A percentile compares a stretch with the other conserved stretches of the same genome.
Conservation (phyloP, 2,888 invertebrate species). For the Morpho deidamia region DNA sequence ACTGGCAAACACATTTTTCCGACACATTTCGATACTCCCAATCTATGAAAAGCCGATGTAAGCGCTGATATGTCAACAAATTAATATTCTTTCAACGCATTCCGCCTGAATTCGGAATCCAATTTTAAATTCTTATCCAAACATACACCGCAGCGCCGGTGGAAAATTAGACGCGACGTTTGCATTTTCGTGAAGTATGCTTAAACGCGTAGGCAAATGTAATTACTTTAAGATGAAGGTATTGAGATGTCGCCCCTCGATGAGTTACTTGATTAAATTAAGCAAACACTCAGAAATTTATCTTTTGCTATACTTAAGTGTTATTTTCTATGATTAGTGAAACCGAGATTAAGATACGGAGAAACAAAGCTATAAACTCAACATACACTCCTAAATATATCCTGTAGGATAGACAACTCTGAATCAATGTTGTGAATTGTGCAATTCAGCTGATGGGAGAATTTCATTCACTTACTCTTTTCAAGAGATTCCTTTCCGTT, state of each 20-base stretch:
- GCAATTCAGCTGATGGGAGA: too few species aligned
- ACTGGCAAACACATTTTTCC: too few species aligned
- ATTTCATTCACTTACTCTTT: too few species aligned
- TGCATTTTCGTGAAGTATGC: conserved; percentile 40
- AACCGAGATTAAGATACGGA: too few species aligned
- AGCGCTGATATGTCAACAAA: conserved; percentile 33
- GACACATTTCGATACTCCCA: too few species aligned
- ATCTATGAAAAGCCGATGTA: background rate
- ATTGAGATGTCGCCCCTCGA: conserved; percentile 37
- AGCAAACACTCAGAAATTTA: background rate
- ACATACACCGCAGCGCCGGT: conserved; percentile 32
- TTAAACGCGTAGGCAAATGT: conserved; percentile 61
- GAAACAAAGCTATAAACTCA: too few species aligned
- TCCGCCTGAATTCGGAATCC: conserved; percentile 43
- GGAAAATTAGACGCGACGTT: conserved; percentile 54
- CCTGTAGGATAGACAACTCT: too few species aligned
- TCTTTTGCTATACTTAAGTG: too few species aligned
- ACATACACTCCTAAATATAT: too few species aligned
- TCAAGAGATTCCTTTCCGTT: too few species aligned
- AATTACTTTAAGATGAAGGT: conserved; percentile 43
- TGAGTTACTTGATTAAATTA: conserved; percentile 47
- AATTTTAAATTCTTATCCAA: conserved; percentile 63
- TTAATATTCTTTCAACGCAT: conserved; percentile 33
- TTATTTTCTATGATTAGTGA: too few species aligned
- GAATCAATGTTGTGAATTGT: too few species aligned